Base-by-base conservation (phyloP, 37 sponge, comb jelly and placozoan genomes). In the Spongilla lacustris region DNA sequence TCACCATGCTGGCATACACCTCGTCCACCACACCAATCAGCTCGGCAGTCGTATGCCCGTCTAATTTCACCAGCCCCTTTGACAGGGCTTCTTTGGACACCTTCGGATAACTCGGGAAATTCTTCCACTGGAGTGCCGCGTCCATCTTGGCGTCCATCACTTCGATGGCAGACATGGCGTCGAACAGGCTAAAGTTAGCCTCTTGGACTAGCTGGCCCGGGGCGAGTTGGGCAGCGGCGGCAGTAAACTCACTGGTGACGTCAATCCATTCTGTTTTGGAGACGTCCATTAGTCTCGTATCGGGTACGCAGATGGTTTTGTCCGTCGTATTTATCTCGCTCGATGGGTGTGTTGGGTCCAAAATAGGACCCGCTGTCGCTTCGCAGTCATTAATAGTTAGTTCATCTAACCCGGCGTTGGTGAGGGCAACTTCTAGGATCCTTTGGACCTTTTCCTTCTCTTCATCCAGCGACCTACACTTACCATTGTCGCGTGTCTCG, bases 111-210 rank as follows among this genome's bases (percentile, higher is more conserved):
- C 71, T 69, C 37, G 66, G 69, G 67, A 84, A 87, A 30, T 73
- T 49, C 37, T 71, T 84, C 84, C 90, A 88, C 71, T 95, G 91
- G 28, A 90, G 69, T 25, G 87, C 78, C 31, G 95, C 86, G 68
- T 99, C 99, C 96, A 95, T 95, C 69, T 97, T 95, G 26, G 93
- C 81, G 68, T 99, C 99, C 90, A 92, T 90, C 29, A 99, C 77
- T 68, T 99, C 99, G 33, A 97, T 88, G 10, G 99, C 99, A 35
- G 96, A 90, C 99, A 99, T 99, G 31, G 97, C 98, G 49, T 97
- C 98, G 73, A 88, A 89, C n/a, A 99, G 86, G 74, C 88, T 89
- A 80, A 99, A 99, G 71, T 82, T 69, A 46, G 74, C 35, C 38
- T 89, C 96, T 19, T 93, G 94, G 31, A 98, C 71, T 28, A 98